These are phyloP conservation scores for Epistrophe grossulariae DNA, from an alignment of 2,888 invertebrate genomes.

Conservation along the genomic window DNA sequence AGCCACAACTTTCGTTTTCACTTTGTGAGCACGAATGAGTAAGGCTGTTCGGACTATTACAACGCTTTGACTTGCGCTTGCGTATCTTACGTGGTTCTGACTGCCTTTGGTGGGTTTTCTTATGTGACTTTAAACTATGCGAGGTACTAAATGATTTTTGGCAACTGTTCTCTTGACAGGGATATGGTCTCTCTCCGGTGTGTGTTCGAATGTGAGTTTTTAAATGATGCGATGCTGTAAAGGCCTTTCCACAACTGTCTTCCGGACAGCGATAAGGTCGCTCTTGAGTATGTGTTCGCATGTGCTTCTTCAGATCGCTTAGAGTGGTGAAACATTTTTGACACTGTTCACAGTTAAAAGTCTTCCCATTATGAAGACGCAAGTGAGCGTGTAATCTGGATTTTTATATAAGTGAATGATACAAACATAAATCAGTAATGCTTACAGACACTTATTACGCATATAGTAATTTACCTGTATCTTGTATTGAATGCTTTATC, in stretches of 20 bases:
- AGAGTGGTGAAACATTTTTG: constrained; percentile 96
- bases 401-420: neutral
- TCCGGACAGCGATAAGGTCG: constrained; percentile 93
- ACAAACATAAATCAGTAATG: neutral
- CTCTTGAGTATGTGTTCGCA: constrained; percentile 95
- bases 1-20: constrained; percentile 66
- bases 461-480: constrained; percentile 88
- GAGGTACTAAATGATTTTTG: constrained; percentile 92
- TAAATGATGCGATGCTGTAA: constrained; percentile 96
- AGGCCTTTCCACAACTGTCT: constrained; percentile 95
- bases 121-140: constrained; percentile 92
- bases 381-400: constrained; percentile 92
- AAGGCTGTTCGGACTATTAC: constrained; percentile 64
- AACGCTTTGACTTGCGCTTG: constrained; percentile 76
- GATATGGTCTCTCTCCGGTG: constrained; percentile 92
- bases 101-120: constrained; percentile 88
- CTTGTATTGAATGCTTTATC: constrained; percentile 97
- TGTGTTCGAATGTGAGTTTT: constrained; percentile 93
- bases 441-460: neutral
- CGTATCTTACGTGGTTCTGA: constrained; percentile 57
- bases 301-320: constrained; percentile 97
- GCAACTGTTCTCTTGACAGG: constrained; percentile 89
- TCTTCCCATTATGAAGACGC: constrained; percentile 96
- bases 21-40: constrained; percentile 71
- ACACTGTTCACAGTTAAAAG: constrained; percentile 96